A percentile compares a stretch with the other conserved stretches of the same genome.
phyloP scores from a whole-genome alignment of 2,888 invertebrate species.

The Pinctada fucata region DNA sequence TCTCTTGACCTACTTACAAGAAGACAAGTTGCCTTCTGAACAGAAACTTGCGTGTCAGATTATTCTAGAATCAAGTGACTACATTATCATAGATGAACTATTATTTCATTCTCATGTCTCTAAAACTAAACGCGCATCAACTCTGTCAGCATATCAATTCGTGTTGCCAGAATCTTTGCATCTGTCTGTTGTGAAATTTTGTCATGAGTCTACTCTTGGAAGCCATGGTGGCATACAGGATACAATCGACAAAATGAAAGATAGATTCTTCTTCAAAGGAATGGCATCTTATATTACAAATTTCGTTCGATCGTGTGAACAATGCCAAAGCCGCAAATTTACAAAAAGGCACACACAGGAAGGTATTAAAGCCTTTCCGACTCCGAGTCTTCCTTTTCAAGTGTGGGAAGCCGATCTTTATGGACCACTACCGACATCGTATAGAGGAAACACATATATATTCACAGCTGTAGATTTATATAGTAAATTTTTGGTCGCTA shows the following conservation, averaged over 20 bases:
- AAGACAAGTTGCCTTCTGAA: slow-evolving; percentile 21
- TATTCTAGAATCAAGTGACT: slow-evolving; percentile 33
- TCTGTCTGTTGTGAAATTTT: slow-evolving; percentile 22
- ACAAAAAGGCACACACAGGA: slow-evolving; percentile 6
- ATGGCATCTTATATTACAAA: slow-evolving; percentile 20
- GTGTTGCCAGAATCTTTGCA: slow-evolving; percentile 31
- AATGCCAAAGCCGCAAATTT: slow-evolving; percentile 31
- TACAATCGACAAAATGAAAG: slow-evolving; percentile 35
- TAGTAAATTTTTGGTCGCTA: too few relatives aligned
- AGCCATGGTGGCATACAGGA: slow-evolving; percentile 39
- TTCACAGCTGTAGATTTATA: too few relatives aligned
- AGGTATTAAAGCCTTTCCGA: slow-evolving; percentile 15
- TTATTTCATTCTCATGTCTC: slow-evolving; percentile 30
- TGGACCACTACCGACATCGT: too few relatives aligned
- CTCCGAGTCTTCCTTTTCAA: too few relatives aligned
- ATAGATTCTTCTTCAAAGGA: slow-evolving; percentile 32
- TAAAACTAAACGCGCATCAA: slow-evolving; percentile 28
- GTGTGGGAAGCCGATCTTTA: too few relatives aligned
- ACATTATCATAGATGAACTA: slow-evolving; percentile 31
- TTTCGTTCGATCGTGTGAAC: slow-evolving; percentile 36
- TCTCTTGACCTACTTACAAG: too few relatives aligned
- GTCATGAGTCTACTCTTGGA: slow-evolving; percentile 31
- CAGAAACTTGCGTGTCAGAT: slow-evolving; percentile 32
- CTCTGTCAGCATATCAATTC: slow-evolving; percentile 21
- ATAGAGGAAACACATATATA: too few relatives aligned